phyloP scores from a whole-genome alignment of 37 sponge, comb jelly and placozoan genomes.

The Beroe ovata region DNA sequence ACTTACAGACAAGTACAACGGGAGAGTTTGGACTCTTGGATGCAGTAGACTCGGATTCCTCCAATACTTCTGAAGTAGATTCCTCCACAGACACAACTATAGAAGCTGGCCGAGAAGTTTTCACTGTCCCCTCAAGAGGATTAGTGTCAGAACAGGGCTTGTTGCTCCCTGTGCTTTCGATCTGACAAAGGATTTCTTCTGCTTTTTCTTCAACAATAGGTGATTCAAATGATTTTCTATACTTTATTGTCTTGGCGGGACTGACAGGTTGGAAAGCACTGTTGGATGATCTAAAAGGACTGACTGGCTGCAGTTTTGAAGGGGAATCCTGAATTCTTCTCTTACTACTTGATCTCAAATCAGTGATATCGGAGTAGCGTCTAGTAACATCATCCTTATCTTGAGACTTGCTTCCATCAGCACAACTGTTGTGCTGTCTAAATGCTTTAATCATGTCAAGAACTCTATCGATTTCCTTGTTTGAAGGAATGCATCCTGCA shows the following conservation, averaged over 20 bases:
- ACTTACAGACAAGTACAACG: no score
- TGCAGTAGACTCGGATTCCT: not conserved
- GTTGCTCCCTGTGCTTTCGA: not conserved
- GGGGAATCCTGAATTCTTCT: conserved; percentile 37
- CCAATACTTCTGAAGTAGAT: not conserved
- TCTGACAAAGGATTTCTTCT: not conserved
- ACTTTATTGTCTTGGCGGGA: not conserved
- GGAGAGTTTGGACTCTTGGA: not conserved
- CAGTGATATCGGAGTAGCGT: conserved; percentile 25
- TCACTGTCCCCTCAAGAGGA: no score
- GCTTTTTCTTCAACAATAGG: not conserved
- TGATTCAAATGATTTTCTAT: no score
- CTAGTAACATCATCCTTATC: not conserved
- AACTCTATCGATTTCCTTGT: conserved; percentile 46
- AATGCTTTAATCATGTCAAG: conserved; percentile 25
- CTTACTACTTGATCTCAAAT: conserved; percentile 43
- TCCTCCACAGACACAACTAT: not conserved
- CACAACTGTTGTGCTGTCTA: not conserved
- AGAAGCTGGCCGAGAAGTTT: not conserved
- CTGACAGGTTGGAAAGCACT: not conserved
- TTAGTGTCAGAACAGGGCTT: no score
- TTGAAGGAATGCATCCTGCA: conserved; percentile 19
- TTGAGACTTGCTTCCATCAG: not conserved
- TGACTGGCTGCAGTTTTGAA: not conserved
- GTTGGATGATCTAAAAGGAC: not conserved